Conservation (phyloP, 2,797 vertebrate species). For the Meda fulgida region DNA sequence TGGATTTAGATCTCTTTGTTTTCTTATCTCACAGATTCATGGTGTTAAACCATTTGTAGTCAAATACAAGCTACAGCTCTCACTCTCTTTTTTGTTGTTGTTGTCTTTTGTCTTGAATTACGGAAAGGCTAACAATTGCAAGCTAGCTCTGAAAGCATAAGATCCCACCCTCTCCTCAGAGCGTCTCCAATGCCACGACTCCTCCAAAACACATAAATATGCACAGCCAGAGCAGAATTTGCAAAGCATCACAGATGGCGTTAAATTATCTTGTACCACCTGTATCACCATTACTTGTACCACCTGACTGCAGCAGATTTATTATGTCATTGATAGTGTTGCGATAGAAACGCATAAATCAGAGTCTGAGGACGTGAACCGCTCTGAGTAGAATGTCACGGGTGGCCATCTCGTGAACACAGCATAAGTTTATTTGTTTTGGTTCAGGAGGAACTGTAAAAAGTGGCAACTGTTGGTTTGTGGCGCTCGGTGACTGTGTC, state of each 20-base stretch:
- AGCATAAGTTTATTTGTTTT: background rate
- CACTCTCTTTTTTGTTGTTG: no score
- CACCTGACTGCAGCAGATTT: background rate
- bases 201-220: background rate
- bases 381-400: background rate
- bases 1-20: background rate
- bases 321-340: background rate
- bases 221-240: background rate
- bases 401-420: background rate
- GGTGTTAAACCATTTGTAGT: background rate
- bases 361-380: background rate
- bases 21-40: conserved; percentile 2
- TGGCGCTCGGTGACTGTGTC: background rate
- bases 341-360: background rate
- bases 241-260: rapidly evolving
- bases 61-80: background rate
- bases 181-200: background rate
- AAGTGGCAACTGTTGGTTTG: background rate
- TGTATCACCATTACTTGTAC: background rate
- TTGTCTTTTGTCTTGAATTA: background rate
- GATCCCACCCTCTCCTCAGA: background rate
- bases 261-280: background rate
- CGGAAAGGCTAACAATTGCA: background rate
- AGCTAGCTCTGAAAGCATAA: background rate
- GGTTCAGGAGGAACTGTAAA: background rate